A percentile compares a stretch with the other conserved stretches of the same genome.
These are phyloP conservation scores for Cylloceria caligata DNA, from an alignment of 2,888 invertebrate genomes.

Conservation along the genomic window DNA sequence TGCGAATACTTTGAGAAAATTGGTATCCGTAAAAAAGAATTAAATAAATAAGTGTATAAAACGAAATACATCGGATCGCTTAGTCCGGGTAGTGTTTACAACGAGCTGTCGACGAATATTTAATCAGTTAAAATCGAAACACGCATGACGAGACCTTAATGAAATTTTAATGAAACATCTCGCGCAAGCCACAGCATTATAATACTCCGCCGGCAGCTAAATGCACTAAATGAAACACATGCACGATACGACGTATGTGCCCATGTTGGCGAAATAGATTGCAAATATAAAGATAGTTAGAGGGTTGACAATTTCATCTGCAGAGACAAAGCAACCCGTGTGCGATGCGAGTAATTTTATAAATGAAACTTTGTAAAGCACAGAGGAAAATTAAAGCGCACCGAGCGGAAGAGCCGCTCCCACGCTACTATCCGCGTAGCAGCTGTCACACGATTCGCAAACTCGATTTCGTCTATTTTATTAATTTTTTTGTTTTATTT, in stretches of 20 bases:
- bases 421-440: not conserved
- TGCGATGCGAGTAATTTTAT: slow-evolving; percentile 24
- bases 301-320: slow-evolving; percentile 18
- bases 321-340: not conserved
- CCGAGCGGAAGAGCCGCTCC: slow-evolving; percentile 4
- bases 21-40: not conserved
- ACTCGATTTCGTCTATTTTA: slow-evolving; percentile 3
- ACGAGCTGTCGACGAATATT: slow-evolving; percentile 18
- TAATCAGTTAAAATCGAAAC: slow-evolving; percentile 17
- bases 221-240: slow-evolving; percentile 14
- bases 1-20: slow-evolving; percentile 3
- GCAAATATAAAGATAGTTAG: not conserved
- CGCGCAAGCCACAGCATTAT: not conserved
- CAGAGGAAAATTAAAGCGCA: slow-evolving; percentile 10
- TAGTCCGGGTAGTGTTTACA: not conserved
- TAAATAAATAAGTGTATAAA: not conserved
- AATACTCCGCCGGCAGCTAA: slow-evolving; percentile 2
- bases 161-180: slow-evolving; percentile 45
- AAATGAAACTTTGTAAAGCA: slow-evolving; percentile 11
- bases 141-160: slow-evolving; percentile 16
- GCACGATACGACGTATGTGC: not conserved
- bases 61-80: not conserved
- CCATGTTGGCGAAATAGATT: not conserved
- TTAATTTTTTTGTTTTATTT: slow-evolving; percentile 25
- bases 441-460: slow-evolving; percentile 37